phyloP scores from a whole-genome alignment of 2,797 vertebrate genomes.

The Trematomus bernacchii region DNA sequence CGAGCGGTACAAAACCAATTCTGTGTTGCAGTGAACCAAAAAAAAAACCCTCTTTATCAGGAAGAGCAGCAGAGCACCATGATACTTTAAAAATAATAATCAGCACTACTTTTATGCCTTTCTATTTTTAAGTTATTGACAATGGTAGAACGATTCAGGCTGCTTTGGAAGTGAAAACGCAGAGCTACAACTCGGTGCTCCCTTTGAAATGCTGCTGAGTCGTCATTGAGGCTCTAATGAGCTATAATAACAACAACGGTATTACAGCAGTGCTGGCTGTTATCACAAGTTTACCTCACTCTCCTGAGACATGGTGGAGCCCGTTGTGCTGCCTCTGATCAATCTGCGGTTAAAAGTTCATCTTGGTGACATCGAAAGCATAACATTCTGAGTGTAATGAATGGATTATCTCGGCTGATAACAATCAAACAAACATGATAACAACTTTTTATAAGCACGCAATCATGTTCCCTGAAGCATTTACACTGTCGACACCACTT shows the following conservation, averaged over 20 bases:
- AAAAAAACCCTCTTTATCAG: not conserved
- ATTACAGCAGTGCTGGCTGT: slow-evolving; percentile 52
- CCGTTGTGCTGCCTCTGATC: slow-evolving; percentile 26
- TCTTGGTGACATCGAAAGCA: slow-evolving; percentile 25
- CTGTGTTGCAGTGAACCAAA: not conserved
- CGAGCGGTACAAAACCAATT: not conserved
- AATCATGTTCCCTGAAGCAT: not conserved
- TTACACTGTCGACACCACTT: not conserved
- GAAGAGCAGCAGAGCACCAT: not conserved
- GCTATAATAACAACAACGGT: slow-evolving; percentile 59
- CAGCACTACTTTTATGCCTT: not conserved
- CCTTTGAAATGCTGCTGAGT: slow-evolving; percentile 51
- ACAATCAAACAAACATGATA: slow-evolving; percentile 27
- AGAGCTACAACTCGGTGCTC: slow-evolving; percentile 24
- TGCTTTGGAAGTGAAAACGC: slow-evolving; percentile 35
- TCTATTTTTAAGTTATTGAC: not conserved
- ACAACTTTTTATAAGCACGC: not conserved
- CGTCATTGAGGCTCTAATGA: slow-evolving; percentile 63
- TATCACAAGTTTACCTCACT: slow-evolving; percentile 51
- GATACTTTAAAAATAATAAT: not conserved
- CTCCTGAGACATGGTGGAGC: slow-evolving; percentile 42
- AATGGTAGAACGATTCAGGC: not conserved
- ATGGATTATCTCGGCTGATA: not conserved
- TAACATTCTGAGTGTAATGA: slow-evolving; percentile 21
- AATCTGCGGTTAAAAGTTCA: slow-evolving; percentile 23